Evolutionary conservation across 2,113 vertebrate genomes (phyloP).

Genomic region (Triplophysa rosa): DNA sequence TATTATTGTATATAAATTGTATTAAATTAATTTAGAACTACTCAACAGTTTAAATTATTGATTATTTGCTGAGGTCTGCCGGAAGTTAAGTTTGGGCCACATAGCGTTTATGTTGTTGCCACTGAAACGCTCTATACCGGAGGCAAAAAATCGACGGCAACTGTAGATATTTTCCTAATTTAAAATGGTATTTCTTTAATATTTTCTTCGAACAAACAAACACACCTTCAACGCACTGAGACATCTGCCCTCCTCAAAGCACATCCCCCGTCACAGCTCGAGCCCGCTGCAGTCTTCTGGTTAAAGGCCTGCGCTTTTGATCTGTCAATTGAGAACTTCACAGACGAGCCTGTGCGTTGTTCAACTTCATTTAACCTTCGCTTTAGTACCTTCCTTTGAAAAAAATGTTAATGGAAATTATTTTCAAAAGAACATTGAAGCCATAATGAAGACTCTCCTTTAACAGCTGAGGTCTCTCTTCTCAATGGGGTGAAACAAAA

Average conservation of each 20-base stretch:
- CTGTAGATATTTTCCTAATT: no score
- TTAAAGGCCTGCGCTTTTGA: slow-evolving; percentile 38
- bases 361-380: slow-evolving; percentile 79
- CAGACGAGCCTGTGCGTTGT: slow-evolving; percentile 66
- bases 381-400: slow-evolving; percentile 76
- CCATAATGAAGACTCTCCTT: slow-evolving; percentile 81
- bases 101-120: no score
- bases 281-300: not conserved
- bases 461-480: slow-evolving; percentile 81
- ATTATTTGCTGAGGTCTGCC: no score
- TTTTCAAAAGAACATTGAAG: slow-evolving; percentile 83
- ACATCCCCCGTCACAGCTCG: slow-evolving; percentile 8
- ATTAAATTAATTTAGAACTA: no score
- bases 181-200: no score
- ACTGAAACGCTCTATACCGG: no score
- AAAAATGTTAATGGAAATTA: slow-evolving; percentile 82
- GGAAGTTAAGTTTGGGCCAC: no score
- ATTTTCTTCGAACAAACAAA: slow-evolving; percentile 5
- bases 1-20: no score
- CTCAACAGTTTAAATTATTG: no score
- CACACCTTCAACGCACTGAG: slow-evolving; percentile 30
- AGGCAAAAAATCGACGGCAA: no score
- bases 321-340: slow-evolving; percentile 59
- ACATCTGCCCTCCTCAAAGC: slow-evolving; percentile 41
- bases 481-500: slow-evolving; percentile 74